Evolutionary conservation across 2,888 invertebrate genomes (phyloP), one percentile per base, ranked within the genome.

Genomic region (Coleophora deauratella): DNA sequence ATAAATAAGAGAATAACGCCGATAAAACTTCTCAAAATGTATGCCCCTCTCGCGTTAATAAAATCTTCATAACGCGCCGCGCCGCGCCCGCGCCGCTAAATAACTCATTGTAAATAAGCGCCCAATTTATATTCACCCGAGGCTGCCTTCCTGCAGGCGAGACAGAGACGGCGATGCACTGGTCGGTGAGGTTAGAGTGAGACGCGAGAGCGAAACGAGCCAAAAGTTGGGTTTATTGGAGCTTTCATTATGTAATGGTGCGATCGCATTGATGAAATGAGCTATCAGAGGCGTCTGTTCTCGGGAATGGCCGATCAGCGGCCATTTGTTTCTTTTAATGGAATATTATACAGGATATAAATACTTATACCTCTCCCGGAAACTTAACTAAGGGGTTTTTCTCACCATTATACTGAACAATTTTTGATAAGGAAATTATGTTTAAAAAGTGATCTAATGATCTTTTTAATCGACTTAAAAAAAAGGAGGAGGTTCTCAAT

Each of bases 81-180:
- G 57, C 62, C 70, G 67, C 71, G n/a, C n/a, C n/a, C n/a, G n/a
- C 57, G 58, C 62, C 70, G 67, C 71, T 76, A 72, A 75, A 78
- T 75, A 78, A 72, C 70, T 81, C 79, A 68, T 72, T 71, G 75
- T 73, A 80, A 76, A 79, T 79, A 78, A 81, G 66, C 62, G 63
- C 68, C 78, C 77, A 72, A 80, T 81, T 81, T 72, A 78, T 79
- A 78, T 75, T 75, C 72, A 69, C 59, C 21, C 54, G 51, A 55
- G 53, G 55, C 21, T 21, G 21, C 21, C 21, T 21, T 21, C 21
- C 21, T 21, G 21, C 21, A 21, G 21, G 31, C 4, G 10, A 7
- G 10, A 7, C 3, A 7, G 31, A 10, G 31, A 31, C 31, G 11
- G 9, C 10, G 31, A 10, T 10, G 10, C 10, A 31, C 41, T 51